A percentile compares a stretch with the other conserved stretches of the same genome.
phyloP scores from a whole-genome alignment of 2,113 vertebrate species.

The Xenotilapia flavipinnis region DNA sequence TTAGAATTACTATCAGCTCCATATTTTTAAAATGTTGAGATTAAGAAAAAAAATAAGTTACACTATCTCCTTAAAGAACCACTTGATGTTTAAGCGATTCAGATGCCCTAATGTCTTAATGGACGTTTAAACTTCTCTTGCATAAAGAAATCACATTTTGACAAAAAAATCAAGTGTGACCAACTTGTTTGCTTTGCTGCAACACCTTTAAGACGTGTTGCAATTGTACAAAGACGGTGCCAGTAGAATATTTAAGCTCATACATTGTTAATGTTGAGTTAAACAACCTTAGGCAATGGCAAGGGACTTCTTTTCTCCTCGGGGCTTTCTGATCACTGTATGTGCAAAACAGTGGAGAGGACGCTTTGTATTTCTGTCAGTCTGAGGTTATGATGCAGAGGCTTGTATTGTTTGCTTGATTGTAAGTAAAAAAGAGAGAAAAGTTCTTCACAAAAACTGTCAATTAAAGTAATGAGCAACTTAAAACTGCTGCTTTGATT shows the following conservation, averaged over 20 bases:
- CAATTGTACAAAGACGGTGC: neutral
- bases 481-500: neutral
- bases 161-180: slow-evolving; percentile 36
- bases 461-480: neutral
- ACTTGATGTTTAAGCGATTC: neutral
- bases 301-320: slow-evolving; percentile 31
- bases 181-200: slow-evolving; percentile 34
- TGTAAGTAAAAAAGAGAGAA: neutral
- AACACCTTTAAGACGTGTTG: slow-evolving; percentile 23
- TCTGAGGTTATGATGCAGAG: neutral
- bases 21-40: neutral
- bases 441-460: neutral
- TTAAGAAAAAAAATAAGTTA: neutral
- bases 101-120: neutral
- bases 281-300: slow-evolving; percentile 44
- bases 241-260: slow-evolving; percentile 39
- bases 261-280: slow-evolving; percentile 69
- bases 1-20: neutral
- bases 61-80: neutral
- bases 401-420: neutral
- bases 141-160: neutral
- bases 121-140: neutral
- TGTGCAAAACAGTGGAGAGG: slow-evolving; percentile 10
- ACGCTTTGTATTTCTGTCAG: neutral
- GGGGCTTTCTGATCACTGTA: slow-evolving; percentile 32